Percentiles rank a stretch among this genome's conserved stretches.
These are phyloP conservation scores for Noctua fimbriata DNA, from an alignment of 2,888 invertebrate genomes.

Conservation along the genomic window DNA sequence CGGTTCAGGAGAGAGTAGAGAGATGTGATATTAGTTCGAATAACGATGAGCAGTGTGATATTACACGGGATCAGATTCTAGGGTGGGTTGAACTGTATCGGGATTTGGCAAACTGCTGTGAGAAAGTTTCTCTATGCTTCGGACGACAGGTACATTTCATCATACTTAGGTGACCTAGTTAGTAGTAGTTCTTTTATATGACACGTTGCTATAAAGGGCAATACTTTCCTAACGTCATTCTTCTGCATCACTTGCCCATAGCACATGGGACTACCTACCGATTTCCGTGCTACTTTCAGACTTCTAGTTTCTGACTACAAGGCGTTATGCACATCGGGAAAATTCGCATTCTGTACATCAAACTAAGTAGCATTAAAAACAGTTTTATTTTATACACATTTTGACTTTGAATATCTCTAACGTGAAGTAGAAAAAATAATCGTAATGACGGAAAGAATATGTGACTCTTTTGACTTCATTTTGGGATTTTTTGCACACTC, in stretches of 20 bases:
- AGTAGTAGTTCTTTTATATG: neutral
- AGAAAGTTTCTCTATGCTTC: conserved; percentile 23
- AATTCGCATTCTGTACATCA: neutral
- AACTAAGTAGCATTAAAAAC: neutral
- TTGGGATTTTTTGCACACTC: neutral
- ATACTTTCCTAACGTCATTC: too few species aligned
- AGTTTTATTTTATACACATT: too few species aligned
- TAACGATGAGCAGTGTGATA: neutral
- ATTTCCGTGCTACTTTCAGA: too few species aligned
- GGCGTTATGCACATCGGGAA: too few species aligned
- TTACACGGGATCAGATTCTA: conserved; percentile 20
- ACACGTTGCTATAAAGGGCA: too few species aligned
- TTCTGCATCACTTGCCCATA: too few species aligned
- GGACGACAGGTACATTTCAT: conserved; percentile 34
- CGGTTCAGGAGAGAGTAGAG: neutral
- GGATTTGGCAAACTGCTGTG: conserved; percentile 26
- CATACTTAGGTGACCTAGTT: neutral
- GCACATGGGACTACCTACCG: too few species aligned
- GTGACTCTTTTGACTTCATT: neutral
- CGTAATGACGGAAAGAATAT: neutral
- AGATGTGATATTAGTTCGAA: neutral
- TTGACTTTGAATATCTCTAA: neutral
- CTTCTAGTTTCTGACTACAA: too few species aligned
- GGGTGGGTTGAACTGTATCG: conserved; percentile 38
- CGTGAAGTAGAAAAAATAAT: neutral